Evolutionary conservation across 2,113 vertebrate genomes (phyloP).

Genomic region (Asarcornis scutulata): DNA sequence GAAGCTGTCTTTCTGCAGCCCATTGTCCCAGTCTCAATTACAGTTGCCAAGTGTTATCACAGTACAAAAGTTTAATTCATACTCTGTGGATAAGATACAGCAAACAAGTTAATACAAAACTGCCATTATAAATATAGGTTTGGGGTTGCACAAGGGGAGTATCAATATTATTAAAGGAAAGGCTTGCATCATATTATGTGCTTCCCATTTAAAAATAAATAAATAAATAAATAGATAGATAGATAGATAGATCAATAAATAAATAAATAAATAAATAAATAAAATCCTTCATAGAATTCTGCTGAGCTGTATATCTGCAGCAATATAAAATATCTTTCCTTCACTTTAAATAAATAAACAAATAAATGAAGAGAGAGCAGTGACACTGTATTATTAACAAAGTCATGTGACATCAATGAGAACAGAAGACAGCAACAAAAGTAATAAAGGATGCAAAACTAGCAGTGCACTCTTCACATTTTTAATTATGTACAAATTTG

Average conservation of each 20-base stretch:
- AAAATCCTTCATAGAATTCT: not conserved
- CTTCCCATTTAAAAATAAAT: not conserved
- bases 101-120: not conserved
- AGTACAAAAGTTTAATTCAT: not conserved
- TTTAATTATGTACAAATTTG: not conserved
- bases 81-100: not conserved
- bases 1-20: not conserved
- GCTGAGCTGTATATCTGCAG: not conserved
- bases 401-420: not conserved
- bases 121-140: not conserved
- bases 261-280: no score
- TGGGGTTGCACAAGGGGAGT: not conserved
- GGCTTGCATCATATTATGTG: not conserved
- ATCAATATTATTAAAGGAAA: constrained; percentile 14
- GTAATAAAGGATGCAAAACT: not conserved
- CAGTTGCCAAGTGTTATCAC: not conserved
- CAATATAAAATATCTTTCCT: not conserved
- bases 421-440: not conserved
- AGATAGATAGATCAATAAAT: not conserved
- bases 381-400: not conserved
- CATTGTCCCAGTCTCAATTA: not conserved
- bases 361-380: not conserved
- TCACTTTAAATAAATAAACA: not conserved
- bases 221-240: no score
- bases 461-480: not conserved